These are phyloP conservation scores for Hyppa rectilinea DNA, from an alignment of 2,888 invertebrate species.

Conservation along the genomic window DNA sequence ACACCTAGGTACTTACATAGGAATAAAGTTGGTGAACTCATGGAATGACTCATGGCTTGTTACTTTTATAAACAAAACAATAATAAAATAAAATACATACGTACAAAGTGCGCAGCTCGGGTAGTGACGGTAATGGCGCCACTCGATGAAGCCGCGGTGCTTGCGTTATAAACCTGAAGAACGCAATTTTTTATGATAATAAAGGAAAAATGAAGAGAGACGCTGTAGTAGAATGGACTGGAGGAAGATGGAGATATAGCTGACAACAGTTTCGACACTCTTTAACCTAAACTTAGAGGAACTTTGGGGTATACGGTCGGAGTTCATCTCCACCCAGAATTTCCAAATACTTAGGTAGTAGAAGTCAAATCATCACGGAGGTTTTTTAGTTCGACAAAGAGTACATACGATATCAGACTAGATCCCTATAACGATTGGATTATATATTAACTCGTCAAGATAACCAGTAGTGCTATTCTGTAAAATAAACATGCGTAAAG, in stretches of 20 bases:
- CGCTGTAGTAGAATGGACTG: too few relatives aligned
- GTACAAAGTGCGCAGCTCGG: slow-evolving; percentile 91
- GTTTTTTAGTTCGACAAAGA: neutral
- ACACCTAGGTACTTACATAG: neutral
- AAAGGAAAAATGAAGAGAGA: too few relatives aligned
- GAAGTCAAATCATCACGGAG: neutral
- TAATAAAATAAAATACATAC: slow-evolving; percentile 83
- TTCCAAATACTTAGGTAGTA: neutral
- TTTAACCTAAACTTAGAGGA: too few relatives aligned
- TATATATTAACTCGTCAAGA: too few relatives aligned
- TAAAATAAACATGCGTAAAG: too few relatives aligned
- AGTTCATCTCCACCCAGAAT: neutral
- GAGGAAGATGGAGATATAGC: too few relatives aligned
- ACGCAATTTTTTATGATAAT: too few relatives aligned
- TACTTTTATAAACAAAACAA: slow-evolving; percentile 51
- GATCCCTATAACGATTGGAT: too few relatives aligned
- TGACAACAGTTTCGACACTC: too few relatives aligned
- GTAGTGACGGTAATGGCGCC: slow-evolving; percentile 88
- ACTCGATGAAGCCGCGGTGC: slow-evolving; percentile 91
- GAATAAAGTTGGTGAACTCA: neutral
- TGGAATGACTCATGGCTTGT: slow-evolving; percentile 16
- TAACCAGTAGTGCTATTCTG: too few relatives aligned
- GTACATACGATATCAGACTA: neutral
- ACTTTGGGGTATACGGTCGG: neutral
- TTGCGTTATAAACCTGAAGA: slow-evolving; percentile 93